Base-by-base conservation (phyloP, 1,140 invertebrate genomes). In the Aphaenogaster rudis region DNA sequence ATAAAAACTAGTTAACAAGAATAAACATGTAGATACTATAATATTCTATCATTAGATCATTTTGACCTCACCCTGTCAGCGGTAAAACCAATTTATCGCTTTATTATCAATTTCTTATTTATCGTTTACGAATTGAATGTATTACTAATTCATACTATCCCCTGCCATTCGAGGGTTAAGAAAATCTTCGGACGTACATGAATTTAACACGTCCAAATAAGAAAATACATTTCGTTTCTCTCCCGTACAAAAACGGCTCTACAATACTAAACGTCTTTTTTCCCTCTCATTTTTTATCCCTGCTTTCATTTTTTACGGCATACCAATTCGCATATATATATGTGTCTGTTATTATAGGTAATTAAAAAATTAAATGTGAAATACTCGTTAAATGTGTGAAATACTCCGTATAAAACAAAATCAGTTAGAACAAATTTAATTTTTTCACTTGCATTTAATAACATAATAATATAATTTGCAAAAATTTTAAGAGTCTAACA, bases 141-240 rank as follows among this genome's bases (percentile, higher is more conserved):
- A 21, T 45, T 50, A 15, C 28, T 59, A 81, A 82, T 59, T 71
- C 5, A 45, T 81, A 33, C 15, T 48, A 45, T 50, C 2, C 17
- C 36, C 17, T 59, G 64, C 39, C 28, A 45, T 59, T 80, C 36
- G 21, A 71, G 48, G 50, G 0, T 72, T 15, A 57, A 57, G n/a
- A 21, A 66, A 80, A 80, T 36, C 13, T 36, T 71, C n/a, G 5
- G 17, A 17, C 3, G 21, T 66, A 42, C n/a, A 15, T 13, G n/a
- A 72, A 57, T 82, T 72, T 72, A 57, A 67, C 17, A 13, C 71
- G 61, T 86, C 33, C 93, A 95, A 94, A 93, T 93, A 94, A 94
- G 86, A 92, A 91, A 93, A 92, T 92, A 93, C 92, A 92, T 88
- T 91, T 92, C 82, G 66, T 81, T 86, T 87, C 66, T 90, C 67